Percentiles rank a stretch among this genome's conserved stretches.
These are phyloP conservation scores for Automeris io DNA, from an alignment of 2,888 invertebrate species.

Conservation along the genomic window DNA sequence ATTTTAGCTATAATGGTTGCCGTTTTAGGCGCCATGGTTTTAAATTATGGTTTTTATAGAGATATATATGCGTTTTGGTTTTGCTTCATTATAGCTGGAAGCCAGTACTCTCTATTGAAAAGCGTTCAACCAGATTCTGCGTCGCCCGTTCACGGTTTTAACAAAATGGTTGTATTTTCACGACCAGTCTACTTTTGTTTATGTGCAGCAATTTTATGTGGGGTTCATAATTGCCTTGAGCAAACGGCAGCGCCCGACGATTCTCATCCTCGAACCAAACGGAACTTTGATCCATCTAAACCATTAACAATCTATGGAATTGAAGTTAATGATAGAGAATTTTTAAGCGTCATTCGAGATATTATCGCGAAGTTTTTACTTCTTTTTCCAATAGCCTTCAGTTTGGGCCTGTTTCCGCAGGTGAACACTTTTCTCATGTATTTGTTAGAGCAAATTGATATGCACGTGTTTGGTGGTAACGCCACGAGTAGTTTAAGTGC, in stretches of 20 bases:
- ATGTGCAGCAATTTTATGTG: conserved; percentile 78
- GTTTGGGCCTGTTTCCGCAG: conserved; percentile 96
- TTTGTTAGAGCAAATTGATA: conserved; percentile 95
- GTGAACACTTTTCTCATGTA: conserved; percentile 98
- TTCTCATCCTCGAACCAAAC: conserved; percentile 35
- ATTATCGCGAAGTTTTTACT: conserved; percentile 87
- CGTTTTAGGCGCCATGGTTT: conserved; percentile 87
- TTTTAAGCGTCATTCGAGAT: conserved; percentile 82
- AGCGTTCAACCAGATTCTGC: conserved; percentile 99
- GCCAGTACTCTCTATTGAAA: conserved; percentile 97
- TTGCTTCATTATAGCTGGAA: conserved; percentile 98
- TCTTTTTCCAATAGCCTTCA: conserved; percentile 95
- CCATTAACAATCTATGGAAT: conserved; percentile 67
- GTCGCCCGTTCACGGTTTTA: conserved; percentile 98
- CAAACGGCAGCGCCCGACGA: conserved; percentile 35
- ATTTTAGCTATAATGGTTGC: conserved; percentile 90
- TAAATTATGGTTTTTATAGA: conserved; percentile 90
- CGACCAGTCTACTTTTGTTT: conserved; percentile 95
- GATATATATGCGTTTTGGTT: conserved; percentile 96
- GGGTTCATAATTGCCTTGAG: conserved; percentile 58
- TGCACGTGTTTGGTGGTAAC: conserved; percentile 92
- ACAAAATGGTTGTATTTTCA: conserved; percentile 94
- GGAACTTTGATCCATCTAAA: conserved; percentile 40
- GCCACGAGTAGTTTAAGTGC: conserved; percentile 90
- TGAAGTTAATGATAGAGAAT: conserved; percentile 68